These are phyloP conservation scores for Brevimyrus niger DNA, from an alignment of 2,113 vertebrate species.

Conservation along the genomic window DNA sequence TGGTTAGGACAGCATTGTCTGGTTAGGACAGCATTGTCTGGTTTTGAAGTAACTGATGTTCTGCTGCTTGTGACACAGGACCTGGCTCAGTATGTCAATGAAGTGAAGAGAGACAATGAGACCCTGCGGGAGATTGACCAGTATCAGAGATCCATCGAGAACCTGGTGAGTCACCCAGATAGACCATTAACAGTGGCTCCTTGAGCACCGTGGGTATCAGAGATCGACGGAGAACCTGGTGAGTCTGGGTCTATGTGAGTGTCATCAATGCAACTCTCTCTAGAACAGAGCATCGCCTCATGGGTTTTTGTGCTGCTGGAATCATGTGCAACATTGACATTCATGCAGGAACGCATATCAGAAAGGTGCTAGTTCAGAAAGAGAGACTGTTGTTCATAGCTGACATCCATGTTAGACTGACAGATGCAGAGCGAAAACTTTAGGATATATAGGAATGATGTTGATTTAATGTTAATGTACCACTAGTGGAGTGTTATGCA, in stretches of 20 bases:
- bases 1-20: too few relatives aligned
- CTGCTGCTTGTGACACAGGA: constrained; percentile 64
- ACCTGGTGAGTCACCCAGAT: constrained; percentile 66
- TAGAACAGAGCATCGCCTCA: background rate
- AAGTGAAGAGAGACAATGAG: constrained; percentile 98
- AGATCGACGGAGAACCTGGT: constrained; percentile 95
- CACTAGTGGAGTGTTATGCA: background rate
- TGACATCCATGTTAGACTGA: background rate
- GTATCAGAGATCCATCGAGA: constrained; percentile 95
- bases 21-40: background rate
- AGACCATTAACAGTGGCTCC: background rate
- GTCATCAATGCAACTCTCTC: background rate
- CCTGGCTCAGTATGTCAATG: constrained; percentile 96
- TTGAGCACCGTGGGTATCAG: constrained; percentile 74
- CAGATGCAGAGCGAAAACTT: background rate
- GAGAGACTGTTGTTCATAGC: background rate
- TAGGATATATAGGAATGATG: background rate
- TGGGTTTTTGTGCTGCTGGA: background rate
- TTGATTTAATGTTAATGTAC: background rate
- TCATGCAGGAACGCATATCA: background rate
- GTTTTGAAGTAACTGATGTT: background rate
- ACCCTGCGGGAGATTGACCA: constrained; percentile 88
- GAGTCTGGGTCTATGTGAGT: constrained; percentile 20
- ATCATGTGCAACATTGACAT: background rate
- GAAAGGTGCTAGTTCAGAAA: background rate